Percentiles rank a stretch among this genome's conserved stretches.
phyloP scores from a whole-genome alignment of 2,797 vertebrate genomes.

The Ibycter americanus region DNA sequence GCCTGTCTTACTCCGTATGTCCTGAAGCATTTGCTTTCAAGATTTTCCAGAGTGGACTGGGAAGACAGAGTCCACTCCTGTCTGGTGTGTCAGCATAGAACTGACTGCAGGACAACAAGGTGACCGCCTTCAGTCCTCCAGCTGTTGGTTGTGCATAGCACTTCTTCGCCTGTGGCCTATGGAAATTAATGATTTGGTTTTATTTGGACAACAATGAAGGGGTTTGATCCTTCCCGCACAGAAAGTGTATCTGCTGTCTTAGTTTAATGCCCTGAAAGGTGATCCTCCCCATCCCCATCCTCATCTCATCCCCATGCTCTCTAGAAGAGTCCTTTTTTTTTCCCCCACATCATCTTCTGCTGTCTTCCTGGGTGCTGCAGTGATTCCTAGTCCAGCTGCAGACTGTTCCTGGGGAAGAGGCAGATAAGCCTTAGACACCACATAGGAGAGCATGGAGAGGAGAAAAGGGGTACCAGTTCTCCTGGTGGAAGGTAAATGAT shows the following conservation, averaged over 20 bases:
- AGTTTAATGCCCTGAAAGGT: background rate
- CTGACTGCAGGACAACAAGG: background rate
- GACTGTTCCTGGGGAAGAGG: background rate
- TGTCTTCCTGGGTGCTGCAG: background rate
- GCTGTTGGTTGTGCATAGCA: background rate
- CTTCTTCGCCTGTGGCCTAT: background rate
- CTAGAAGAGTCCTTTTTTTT: background rate
- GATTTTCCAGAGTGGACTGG: background rate
- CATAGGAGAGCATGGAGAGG: background rate
- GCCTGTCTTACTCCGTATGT: accelerated
- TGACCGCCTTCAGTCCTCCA: background rate
- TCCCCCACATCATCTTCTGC: background rate
- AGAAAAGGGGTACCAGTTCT: background rate
- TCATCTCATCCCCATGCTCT: accelerated
- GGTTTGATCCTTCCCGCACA: background rate
- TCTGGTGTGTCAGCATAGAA: background rate
- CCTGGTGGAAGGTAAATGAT: background rate
- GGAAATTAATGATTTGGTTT: background rate
- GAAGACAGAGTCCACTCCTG: background rate
- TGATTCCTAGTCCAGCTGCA: background rate
- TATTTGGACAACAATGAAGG: background rate
- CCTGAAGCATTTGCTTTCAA: background rate
- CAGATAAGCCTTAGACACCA: background rate
- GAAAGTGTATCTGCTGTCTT: background rate
- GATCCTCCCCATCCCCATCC: background rate